Percentiles rank a stretch among this genome's conserved stretches.
phyloP scores from a whole-genome alignment of 2,113 vertebrate species.

The Chaetops frenatus region DNA sequence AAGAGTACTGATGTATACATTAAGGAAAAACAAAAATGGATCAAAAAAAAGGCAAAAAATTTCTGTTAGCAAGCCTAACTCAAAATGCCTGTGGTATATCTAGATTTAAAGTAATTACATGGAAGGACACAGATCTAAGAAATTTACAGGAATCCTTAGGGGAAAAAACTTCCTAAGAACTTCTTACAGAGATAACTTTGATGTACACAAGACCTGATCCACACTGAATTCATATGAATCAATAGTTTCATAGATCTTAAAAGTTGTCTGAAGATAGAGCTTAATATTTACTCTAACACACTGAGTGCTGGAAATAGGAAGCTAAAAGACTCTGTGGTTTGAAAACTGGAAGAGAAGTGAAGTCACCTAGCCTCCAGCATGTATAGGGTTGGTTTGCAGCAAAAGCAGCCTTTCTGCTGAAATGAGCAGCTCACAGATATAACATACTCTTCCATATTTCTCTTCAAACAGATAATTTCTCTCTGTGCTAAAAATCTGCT shows the following conservation, averaged over 20 bases:
- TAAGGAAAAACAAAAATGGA: not conserved
- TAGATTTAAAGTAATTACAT: not conserved
- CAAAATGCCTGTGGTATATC: not conserved
- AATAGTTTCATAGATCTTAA: not conserved
- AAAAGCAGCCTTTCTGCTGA: not conserved
- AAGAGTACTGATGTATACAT: not conserved
- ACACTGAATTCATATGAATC: not conserved
- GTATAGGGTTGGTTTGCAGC: not conserved
- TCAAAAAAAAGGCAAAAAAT: not conserved
- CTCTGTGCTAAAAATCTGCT: not conserved
- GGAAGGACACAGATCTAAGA: not conserved
- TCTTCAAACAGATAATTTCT: not conserved
- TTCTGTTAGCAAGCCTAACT: not conserved
- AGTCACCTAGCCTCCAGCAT: not conserved
- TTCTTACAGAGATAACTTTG: not conserved
- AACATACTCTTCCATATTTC: fast-evolving
- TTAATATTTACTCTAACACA: not conserved
- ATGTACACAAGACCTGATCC: not conserved
- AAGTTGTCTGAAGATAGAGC: not conserved
- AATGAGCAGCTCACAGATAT: not conserved
- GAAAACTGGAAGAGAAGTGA: not conserved
- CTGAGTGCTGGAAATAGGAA: not conserved
- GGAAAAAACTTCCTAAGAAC: not conserved
- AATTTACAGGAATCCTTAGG: not conserved
- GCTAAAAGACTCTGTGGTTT: not conserved